These are phyloP conservation scores for Polypterus bichir DNA, from an alignment of 2,113 vertebrate genomes.

Conservation along the genomic window DNA sequence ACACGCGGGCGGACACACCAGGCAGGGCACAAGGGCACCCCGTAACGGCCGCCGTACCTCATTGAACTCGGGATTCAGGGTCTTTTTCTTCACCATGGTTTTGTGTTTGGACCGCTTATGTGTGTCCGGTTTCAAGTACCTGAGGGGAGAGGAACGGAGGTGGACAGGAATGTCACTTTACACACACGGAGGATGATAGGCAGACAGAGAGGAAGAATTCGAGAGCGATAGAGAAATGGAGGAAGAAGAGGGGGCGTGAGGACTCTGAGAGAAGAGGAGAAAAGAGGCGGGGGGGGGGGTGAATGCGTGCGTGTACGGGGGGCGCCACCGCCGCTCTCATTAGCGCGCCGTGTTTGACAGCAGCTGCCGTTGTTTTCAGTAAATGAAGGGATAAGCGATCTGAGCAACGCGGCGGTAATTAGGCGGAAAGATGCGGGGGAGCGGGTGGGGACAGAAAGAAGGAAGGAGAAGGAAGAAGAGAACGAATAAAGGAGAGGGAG, in stretches of 20 bases:
- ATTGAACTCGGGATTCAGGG: constrained; percentile 75
- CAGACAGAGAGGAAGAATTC: constrained; percentile 2
- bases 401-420: too few relatives aligned
- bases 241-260: constrained; percentile 3
- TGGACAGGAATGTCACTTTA: neutral
- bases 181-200: neutral
- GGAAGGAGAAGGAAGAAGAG: too few relatives aligned
- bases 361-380: too few relatives aligned
- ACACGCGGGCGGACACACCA: neutral
- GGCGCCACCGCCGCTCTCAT: too few relatives aligned
- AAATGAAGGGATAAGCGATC: too few relatives aligned
- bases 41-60: constrained; percentile 41
- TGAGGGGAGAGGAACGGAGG: constrained; percentile 24
- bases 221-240: constrained; percentile 1
- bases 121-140: constrained; percentile 73
- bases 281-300: constrained; percentile 12
- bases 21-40: neutral
- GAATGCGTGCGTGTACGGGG: constrained; percentile 12
- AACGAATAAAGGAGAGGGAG: too few relatives aligned
- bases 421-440: too few relatives aligned
- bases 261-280: constrained; percentile 4
- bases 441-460: too few relatives aligned
- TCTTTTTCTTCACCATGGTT: constrained; percentile 73
- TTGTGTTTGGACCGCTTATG: constrained; percentile 80
- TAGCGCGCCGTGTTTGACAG: too few relatives aligned